phyloP scores from a whole-genome alignment of 2,797 vertebrate species.

The Poecilia gillii region DNA sequence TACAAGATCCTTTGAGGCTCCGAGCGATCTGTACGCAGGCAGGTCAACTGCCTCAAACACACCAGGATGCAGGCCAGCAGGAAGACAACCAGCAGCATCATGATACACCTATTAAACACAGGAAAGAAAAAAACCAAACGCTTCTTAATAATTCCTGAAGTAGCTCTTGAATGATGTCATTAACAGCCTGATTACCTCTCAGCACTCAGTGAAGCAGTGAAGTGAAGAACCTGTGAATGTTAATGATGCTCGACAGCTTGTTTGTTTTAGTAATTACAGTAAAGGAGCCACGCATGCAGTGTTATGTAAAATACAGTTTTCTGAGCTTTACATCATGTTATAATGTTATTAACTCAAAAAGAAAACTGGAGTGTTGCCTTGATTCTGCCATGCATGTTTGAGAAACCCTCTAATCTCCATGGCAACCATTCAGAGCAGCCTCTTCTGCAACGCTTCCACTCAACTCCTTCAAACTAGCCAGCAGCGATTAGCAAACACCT shows the following conservation, averaged over 20 bases:
- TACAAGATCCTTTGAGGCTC: conserved; percentile 28
- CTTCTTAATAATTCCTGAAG: background rate
- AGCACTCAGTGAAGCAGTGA: background rate
- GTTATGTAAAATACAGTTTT: too few species aligned
- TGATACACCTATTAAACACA: background rate
- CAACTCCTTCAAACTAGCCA: too few species aligned
- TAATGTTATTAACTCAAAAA: too few species aligned
- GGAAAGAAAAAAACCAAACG: background rate
- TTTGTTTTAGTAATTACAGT: background rate
- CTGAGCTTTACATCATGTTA: too few species aligned
- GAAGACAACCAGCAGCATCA: background rate
- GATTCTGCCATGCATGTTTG: too few species aligned
- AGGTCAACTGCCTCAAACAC: conserved; percentile 34
- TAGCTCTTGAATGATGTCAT: conserved; percentile 3
- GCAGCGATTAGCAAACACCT: too few species aligned
- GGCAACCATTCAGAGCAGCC: too few species aligned
- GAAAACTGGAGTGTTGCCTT: too few species aligned
- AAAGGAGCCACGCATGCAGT: background rate
- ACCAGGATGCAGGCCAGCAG: background rate
- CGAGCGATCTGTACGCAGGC: conserved; percentile 31
- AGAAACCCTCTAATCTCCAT: too few species aligned
- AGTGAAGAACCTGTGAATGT: background rate
- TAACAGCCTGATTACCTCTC: background rate
- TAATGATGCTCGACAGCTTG: background rate
- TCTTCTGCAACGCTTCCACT: too few species aligned